Conservation (phyloP, 2,113 vertebrate genomes). For the Tursiops truncatus region DNA sequence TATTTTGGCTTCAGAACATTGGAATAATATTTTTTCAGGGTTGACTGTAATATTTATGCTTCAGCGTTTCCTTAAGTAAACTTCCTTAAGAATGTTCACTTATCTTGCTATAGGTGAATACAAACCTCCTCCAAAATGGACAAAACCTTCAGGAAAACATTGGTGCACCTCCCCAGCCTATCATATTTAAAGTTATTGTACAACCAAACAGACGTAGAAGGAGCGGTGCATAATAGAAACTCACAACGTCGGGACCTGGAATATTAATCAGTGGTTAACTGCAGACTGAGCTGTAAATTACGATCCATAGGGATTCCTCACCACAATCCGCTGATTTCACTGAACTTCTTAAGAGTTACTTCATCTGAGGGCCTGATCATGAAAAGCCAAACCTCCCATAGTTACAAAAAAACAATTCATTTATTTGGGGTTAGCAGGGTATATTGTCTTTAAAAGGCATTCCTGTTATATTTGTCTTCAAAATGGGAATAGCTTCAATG, state of each 20-base stretch:
- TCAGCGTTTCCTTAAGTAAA: slow-evolving; percentile 55
- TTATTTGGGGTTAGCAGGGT: slow-evolving; percentile 61
- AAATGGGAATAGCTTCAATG: background rate
- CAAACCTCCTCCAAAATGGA: background rate
- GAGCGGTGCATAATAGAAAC: slow-evolving; percentile 25
- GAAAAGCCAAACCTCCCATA: slow-evolving; percentile 71
- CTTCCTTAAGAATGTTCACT: slow-evolving; percentile 15
- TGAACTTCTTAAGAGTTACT: slow-evolving; percentile 63
- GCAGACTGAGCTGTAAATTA: slow-evolving; percentile 62
- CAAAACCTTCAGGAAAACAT: slow-evolving; percentile 16
- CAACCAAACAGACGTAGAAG: background rate
- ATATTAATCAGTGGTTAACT: slow-evolving; percentile 61
- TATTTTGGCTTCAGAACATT: slow-evolving; percentile 56
- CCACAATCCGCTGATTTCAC: slow-evolving; percentile 70
- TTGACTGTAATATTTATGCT: slow-evolving; percentile 17
- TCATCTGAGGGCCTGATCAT: slow-evolving; percentile 69
- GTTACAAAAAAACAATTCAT: slow-evolving; percentile 69
- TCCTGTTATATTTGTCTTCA: slow-evolving; percentile 4
- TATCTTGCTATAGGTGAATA: slow-evolving; percentile 9
- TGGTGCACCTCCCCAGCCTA: background rate
- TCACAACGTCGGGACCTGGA: slow-evolving; percentile 50
- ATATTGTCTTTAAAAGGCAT: slow-evolving; percentile 72
- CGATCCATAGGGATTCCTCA: slow-evolving; percentile 71
- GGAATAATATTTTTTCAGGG: slow-evolving; percentile 59
- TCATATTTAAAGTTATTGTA: background rate